These are phyloP conservation scores for Thalassophryne amazonica DNA, from an alignment of 2,797 vertebrate genomes.

Conservation along the genomic window DNA sequence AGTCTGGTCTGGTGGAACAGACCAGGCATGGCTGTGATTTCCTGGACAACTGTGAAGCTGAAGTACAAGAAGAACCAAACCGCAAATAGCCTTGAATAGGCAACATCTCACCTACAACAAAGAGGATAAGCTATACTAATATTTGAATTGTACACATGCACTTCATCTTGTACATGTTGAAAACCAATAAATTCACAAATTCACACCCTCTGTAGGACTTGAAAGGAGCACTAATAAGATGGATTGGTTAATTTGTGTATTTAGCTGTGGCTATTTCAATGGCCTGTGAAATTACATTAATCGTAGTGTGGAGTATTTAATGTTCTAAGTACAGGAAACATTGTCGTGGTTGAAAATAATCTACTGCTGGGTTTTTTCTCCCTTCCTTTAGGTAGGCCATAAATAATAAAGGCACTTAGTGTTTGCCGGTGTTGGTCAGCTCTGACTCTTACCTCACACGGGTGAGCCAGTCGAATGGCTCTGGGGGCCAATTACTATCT, in stretches of 20 bases:
- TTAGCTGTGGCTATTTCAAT: constrained; percentile 1
- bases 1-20: too few species aligned
- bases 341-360: constrained; percentile 20
- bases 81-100: too few species aligned
- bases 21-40: too few species aligned
- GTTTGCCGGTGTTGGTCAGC: constrained; percentile 49
- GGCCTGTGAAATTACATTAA: neutral
- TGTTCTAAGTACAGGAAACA: constrained; percentile 22
- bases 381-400: constrained; percentile 37
- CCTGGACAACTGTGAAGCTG: too few species aligned
- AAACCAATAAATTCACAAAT: neutral
- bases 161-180: neutral
- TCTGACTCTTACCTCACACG: constrained; percentile 47
- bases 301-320: constrained; percentile 16
- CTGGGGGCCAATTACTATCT: constrained; percentile 67
- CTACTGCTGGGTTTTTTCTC: neutral
- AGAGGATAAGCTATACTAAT: too few species aligned
- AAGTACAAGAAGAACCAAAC: too few species aligned
- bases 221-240: neutral
- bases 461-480: constrained; percentile 47
- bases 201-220: neutral
- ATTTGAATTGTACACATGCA: neutral
- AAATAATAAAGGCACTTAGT: constrained; percentile 39
- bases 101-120: too few species aligned
- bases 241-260: neutral